phyloP scores from a whole-genome alignment of 2,113 vertebrate genomes.

The Nematolebias whitei region DNA sequence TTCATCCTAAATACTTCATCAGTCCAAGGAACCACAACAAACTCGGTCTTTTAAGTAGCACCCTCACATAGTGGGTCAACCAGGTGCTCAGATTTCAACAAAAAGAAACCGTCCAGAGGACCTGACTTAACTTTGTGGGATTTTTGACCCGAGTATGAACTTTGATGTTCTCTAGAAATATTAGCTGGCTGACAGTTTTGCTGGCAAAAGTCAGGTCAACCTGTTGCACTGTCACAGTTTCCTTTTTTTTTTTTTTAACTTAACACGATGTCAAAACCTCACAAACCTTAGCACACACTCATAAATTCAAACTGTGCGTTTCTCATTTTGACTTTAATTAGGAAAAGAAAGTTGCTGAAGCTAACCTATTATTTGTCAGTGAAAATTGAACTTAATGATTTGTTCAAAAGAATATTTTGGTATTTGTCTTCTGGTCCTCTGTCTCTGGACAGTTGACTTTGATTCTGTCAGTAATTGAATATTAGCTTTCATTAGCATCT shows the following conservation, averaged over 20 bases:
- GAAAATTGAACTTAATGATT: slow-evolving; percentile 8
- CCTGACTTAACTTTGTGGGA: no score
- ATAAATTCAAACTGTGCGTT: neutral
- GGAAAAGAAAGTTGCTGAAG: neutral
- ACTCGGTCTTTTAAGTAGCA: no score
- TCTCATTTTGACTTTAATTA: neutral
- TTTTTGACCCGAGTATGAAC: no score
- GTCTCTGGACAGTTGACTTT: slow-evolving; percentile 28
- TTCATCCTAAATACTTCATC: no score
- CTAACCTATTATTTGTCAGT: neutral
- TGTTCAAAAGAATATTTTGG: slow-evolving; percentile 10
- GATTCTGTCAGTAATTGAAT: slow-evolving; percentile 54
- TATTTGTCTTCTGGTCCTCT: neutral
- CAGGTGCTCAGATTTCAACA: no score
- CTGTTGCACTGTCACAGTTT: neutral
- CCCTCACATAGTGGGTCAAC: no score
- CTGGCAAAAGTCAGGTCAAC: neutral
- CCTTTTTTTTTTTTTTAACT: neutral
- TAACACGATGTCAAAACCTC: no score
- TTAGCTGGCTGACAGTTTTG: neutral
- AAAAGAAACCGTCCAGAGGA: no score
- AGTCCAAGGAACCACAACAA: no score
- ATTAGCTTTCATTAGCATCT: slow-evolving; percentile 43
- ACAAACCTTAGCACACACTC: neutral
- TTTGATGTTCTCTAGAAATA: no score